phyloP scores from a whole-genome alignment of 2,797 vertebrate genomes.

The Eutrigla gurnardus region DNA sequence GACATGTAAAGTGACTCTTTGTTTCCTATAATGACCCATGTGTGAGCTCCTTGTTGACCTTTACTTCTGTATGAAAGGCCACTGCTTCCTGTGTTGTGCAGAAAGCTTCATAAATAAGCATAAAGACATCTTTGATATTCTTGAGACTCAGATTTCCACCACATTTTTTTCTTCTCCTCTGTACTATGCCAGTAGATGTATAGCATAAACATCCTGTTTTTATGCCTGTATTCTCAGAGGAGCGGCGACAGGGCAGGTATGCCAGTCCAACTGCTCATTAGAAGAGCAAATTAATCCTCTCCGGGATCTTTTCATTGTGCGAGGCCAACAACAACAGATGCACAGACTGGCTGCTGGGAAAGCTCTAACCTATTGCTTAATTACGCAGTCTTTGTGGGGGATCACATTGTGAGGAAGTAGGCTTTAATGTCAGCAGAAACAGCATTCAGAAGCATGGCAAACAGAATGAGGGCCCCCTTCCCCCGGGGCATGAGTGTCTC shows the following conservation, averaged over 20 bases:
- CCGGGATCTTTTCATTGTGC: constrained; percentile 57
- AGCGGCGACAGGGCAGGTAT: constrained; percentile 59
- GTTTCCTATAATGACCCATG: no score
- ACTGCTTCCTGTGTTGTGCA: no score
- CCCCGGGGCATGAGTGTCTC: constrained; percentile 59
- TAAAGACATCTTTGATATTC: no score
- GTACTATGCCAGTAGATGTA: constrained; percentile 15
- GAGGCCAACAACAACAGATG: constrained; percentile 73
- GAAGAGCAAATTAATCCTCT: constrained; percentile 77
- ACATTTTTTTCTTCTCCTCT: not conserved
- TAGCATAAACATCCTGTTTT: constrained; percentile 64
- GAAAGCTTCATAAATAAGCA: no score
- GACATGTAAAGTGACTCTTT: no score
- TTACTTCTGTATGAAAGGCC: no score
- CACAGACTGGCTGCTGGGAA: constrained; percentile 59
- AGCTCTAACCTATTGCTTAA: constrained; percentile 64
- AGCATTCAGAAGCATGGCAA: constrained; percentile 25
- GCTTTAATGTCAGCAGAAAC: constrained; percentile 61
- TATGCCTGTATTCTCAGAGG: constrained; percentile 67
- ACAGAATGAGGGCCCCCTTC: constrained; percentile 28
- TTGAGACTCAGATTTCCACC: no score
- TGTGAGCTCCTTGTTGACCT: no score
- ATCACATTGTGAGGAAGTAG: constrained; percentile 36
- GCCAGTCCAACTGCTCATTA: constrained; percentile 74
- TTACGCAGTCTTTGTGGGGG: constrained; percentile 55